phyloP scores from a whole-genome alignment of 2,797 vertebrate genomes.

The Coregonus sp. region DNA sequence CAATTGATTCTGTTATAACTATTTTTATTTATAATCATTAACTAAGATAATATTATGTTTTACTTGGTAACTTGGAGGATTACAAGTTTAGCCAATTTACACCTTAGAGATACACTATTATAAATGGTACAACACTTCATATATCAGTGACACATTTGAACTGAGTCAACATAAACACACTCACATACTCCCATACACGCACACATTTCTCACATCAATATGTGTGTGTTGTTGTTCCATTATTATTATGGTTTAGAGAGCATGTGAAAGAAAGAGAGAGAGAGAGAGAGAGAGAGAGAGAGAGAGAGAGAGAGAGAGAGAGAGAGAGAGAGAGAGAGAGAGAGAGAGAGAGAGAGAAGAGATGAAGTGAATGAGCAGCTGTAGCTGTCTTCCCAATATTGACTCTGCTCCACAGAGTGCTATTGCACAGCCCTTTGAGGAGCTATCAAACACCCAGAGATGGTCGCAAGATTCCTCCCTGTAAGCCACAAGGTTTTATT shows the following conservation, averaged over 20 bases:
- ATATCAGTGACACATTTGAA: not conserved
- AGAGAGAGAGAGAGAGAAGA: slow-evolving; percentile 19
- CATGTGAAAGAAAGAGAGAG: not conserved
- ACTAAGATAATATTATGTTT: not conserved
- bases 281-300: not conserved
- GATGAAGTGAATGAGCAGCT: slow-evolving; percentile 64
- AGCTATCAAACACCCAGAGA: slow-evolving; percentile 87
- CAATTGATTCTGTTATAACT: no score
- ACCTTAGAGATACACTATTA: not conserved
- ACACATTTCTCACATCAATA: slow-evolving; percentile 18
- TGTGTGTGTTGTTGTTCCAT: slow-evolving; percentile 35
- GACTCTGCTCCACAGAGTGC: slow-evolving; percentile 70
- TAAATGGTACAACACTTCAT: not conserved
- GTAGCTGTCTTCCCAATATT: slow-evolving; percentile 74
- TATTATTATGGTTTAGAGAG: slow-evolving; percentile 32
- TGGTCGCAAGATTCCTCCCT: slow-evolving; percentile 90
- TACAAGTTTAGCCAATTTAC: not conserved
- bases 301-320: slow-evolving; percentile 36
- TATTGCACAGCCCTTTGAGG: slow-evolving; percentile 72
- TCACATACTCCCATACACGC: not conserved
- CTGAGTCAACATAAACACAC: slow-evolving; percentile 16
- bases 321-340: slow-evolving; percentile 36
- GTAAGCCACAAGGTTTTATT: slow-evolving; percentile 86
- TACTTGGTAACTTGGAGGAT: not conserved
- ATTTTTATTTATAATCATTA: not conserved